Base-by-base conservation (phyloP, 2,888 invertebrate species). In the Meteorus cinctellus region DNA sequence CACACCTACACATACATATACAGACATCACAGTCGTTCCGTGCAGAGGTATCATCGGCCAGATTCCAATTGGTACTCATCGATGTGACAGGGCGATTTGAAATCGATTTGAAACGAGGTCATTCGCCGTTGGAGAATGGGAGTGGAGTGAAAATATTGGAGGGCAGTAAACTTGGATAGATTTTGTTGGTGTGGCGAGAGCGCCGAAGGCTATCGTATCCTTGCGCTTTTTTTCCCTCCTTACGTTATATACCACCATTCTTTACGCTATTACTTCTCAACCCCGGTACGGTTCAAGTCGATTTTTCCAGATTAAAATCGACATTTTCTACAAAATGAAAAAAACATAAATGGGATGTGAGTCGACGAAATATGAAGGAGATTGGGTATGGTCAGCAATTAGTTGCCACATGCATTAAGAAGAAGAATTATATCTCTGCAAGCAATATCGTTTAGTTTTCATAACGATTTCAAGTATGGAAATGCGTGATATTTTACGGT, bases 61-160 rank as follows among this genome's bases (percentile, higher is more conserved):
- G 41, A 31, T 51, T 55, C 77, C 78, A 83, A 86, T 85, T 79
- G 82, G 82, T 29, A 77, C 82, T 81, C 41, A 81, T 78, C 81
- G 82, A 80, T 76, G 78, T 74, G 77, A 85, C 68, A 69, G 65
- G 86, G 86, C 86, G 82, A 84, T 87, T 86, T 82, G 83, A 84
- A 86, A 87, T 87, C 87, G 86, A 87, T 87, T 86, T 84, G 82
- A 85, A 86, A 86, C 83, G 85, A 84, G 85, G 84, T 81, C 82
- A 84, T 86, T 85, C 83, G 83, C 82, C 80, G 65, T 34, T 29
- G 51, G 60, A 29, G 77, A 81, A 78, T 63, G 75, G 77, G 55
- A 65, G 73, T 69, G 72, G 73, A 41, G 65, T 72, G 60, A 68
- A 65, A 19, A 27, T 62, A 72, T 63, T 45, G 63, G 60, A 16